Evolutionary conservation across 2,113 vertebrate genomes (phyloP).

Genomic region (Pachypanchax playfairii): DNA sequence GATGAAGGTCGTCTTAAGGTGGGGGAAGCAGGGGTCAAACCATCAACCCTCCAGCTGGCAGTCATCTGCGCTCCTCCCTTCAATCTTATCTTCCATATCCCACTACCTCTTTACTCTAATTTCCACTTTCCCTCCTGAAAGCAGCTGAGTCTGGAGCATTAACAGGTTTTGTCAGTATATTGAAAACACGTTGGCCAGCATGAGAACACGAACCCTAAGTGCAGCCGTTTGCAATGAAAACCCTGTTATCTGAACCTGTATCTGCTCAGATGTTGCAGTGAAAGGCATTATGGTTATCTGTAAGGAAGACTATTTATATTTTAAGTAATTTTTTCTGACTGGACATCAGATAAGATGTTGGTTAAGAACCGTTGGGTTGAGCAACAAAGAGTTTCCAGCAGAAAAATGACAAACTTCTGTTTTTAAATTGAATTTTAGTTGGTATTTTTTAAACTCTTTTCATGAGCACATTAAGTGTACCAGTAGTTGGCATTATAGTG

Average conservation of each 20-base stretch:
- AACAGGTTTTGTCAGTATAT: slow-evolving; percentile 13
- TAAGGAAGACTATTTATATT: slow-evolving; percentile 29
- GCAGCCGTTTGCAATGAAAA: slow-evolving; percentile 32
- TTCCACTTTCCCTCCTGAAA: slow-evolving; percentile 22
- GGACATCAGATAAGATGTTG: slow-evolving; percentile 57
- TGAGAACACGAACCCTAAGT: slow-evolving; percentile 11
- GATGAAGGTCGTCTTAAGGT: too few relatives aligned
- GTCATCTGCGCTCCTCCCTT: too few relatives aligned
- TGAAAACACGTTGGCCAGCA: slow-evolving; percentile 38
- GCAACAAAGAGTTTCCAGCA: slow-evolving; percentile 37
- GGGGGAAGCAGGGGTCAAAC: too few relatives aligned
- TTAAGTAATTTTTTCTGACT: slow-evolving; percentile 50
- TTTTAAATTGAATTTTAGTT: background rate
- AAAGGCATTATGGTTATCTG: slow-evolving; percentile 36
- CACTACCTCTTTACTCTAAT: background rate
- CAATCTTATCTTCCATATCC: slow-evolving; percentile 7
- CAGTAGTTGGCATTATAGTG: background rate
- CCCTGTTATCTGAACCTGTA: slow-evolving; percentile 36
- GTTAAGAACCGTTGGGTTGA: slow-evolving; percentile 17
- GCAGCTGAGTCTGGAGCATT: slow-evolving; percentile 23
- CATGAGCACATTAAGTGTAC: too few relatives aligned
- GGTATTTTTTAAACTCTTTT: too few relatives aligned
- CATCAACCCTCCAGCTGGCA: too few relatives aligned
- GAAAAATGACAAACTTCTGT: slow-evolving; percentile 11
- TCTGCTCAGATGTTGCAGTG: slow-evolving; percentile 11